Percentiles rank a stretch among this genome's conserved stretches.
Evolutionary conservation across 2,888 invertebrate genomes (phyloP).

Genomic region (Thymelicus lineola): DNA sequence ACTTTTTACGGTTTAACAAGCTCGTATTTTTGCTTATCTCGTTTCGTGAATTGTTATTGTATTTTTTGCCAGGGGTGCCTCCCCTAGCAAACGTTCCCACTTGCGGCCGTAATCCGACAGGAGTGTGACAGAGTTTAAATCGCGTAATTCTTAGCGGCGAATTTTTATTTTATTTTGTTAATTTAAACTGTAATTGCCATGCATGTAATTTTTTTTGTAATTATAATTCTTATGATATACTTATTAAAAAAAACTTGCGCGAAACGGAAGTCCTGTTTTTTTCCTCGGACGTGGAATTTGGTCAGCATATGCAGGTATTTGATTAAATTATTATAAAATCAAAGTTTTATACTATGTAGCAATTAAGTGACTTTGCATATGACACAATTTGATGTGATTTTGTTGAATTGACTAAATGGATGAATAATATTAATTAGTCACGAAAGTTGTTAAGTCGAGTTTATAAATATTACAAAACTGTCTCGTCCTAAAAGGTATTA

Average conservation of each 20-base stretch:
- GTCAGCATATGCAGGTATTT: too few species aligned
- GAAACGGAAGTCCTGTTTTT: too few species aligned
- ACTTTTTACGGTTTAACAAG: slow-evolving; percentile 85
- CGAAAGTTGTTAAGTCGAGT: too few species aligned
- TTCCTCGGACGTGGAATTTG: too few species aligned
- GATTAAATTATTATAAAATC: too few species aligned
- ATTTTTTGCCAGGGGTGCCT: slow-evolving; percentile 64
- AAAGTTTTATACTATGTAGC: too few species aligned
- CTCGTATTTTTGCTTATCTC: slow-evolving; percentile 82
- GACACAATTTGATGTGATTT: too few species aligned
- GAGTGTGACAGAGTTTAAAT: slow-evolving; percentile 39
- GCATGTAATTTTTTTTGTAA: not conserved
- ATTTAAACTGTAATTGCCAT: slow-evolving; percentile 4
- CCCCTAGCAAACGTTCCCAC: slow-evolving; percentile 48
- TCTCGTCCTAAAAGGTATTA: slow-evolving; percentile 1
- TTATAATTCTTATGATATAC: not conserved
- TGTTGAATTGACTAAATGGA: too few species aligned
- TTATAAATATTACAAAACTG: too few species aligned
- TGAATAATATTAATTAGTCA: too few species aligned
- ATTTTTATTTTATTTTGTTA: slow-evolving; percentile 10
- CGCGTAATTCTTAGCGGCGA: slow-evolving; percentile 35
- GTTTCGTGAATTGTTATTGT: slow-evolving; percentile 79
- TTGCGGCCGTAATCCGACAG: slow-evolving; percentile 39
- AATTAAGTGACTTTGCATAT: too few species aligned
- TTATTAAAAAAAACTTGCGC: too few species aligned